Evolutionary conservation across 2,888 invertebrate genomes (phyloP), one percentile per base, ranked within the genome.

Genomic region (Lithophane socia): DNA sequence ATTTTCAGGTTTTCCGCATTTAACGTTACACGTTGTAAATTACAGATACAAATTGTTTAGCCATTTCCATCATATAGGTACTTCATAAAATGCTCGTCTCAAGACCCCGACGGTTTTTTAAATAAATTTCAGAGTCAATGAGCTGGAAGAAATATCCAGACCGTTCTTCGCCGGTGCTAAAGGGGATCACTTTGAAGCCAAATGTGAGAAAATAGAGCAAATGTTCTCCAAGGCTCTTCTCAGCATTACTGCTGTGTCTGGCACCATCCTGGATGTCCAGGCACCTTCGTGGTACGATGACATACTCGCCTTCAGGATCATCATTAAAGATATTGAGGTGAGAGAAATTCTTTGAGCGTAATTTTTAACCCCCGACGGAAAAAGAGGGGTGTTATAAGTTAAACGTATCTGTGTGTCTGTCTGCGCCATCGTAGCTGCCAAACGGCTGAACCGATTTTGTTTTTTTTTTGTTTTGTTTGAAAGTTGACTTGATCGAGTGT

Each of bases 281-380:
- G 97, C 97, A 54, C 97, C 98, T 0, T 97, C 97, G n/a, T 99
- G 99, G 99, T 98, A 98, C 92, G 98, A 98, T 87, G 97, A 98
- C 83, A 97, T 98, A 89, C 93, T 97, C 65, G 95, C 96, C 86
- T 98, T 98, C 89, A 96, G 97, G 75, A 94, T 95, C 2, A 94
- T 97, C 72, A 97, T 97, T 87, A 97, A 97, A 90, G 97, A 97
- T 85, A 97, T 98, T 75, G 98, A 98, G 94, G 97, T 95, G 76
- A 80, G 85, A 73, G 16, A 2, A 49, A 24, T 42, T 44, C 2
- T n/a, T 24, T 0, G 13, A 13, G 2, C n/a, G 4, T 79, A 1
- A 24, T 54, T n/a, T 70, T 29, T 29, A 29, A 29, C 29, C 29
- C 29, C 29, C 29, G 29, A 29, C 29, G 29, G 29, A 29, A 29